Evolutionary conservation across 2,113 vertebrate genomes (phyloP), one percentile per base, ranked within the genome.

Genomic region (Athene cunicularia): DNA sequence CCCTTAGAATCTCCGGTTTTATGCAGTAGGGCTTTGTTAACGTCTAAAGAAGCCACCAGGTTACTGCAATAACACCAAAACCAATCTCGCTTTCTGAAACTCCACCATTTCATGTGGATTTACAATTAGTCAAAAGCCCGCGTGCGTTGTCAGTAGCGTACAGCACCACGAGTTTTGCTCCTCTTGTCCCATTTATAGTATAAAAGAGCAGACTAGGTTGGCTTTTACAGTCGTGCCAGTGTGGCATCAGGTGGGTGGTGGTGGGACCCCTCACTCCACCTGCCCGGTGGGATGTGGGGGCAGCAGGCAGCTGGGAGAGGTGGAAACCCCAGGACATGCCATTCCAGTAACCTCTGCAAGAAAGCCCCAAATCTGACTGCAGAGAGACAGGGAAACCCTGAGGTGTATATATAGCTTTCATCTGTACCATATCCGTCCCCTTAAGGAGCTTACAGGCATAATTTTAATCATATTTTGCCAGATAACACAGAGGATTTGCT

Each of bases 91-190:
- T 67, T 52, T 23, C 8, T 28, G 80, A 59, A 79, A 43, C 58
- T n/a, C 62, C 12, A 11, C 39, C 0, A 21, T 14, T 6, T 17
- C 9, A 0, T 5, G 23, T 43, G 43, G 60, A 3, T 90, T 52
- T 77, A 33, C 28, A 14, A 26, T 82, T 10, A 53, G 71, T 60
- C 87, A 21, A 15, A 80, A 53, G 17, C 28, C 35, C 0, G 0
- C 71, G 28, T 1, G 5, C 2, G 0, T 8, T 7, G 5, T 70
- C 59, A 20, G 11, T 9, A 43, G 28, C 0, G 2, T 3, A 30
- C 66, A 19, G 14, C 58, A 5, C 17, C 8, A 2, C 0, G 1
- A 10, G 19, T 8, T 60, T 43, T 15, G 18, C 39, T 77, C 62
- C 32, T 66, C 32, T 70, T 5, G 1, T 14, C 80, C 73, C 2